Evolutionary conservation across 2,797 vertebrate species (phyloP), one percentile per base, ranked within the genome.

Genomic region (Pagetopsis macropterus): DNA sequence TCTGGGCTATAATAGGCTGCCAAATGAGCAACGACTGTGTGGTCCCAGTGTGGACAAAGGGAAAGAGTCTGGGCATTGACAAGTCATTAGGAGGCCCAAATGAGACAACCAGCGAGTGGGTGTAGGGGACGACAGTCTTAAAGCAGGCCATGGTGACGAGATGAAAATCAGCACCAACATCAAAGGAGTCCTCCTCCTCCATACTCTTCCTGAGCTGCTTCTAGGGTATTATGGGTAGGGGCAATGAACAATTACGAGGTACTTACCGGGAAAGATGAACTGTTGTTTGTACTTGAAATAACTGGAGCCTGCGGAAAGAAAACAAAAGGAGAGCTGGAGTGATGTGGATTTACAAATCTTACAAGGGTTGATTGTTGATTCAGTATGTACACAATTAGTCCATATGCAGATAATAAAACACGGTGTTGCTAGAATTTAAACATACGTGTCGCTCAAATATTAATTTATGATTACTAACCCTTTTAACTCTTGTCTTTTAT

Each of bases 251-350:
- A 76, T 85, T 46, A 0, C 52, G 33, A 75, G 37, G 37, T 33
- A 84, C 95, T 94, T 85, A 98, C 98, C 98, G 87, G 98, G 98
- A 87, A 99, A 99, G 92, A 99, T 98, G 94, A 99, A 99, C 92
- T 99, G 98, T 78, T 98, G 98, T 89, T 99, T 99, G 94, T 97
- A 99, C 89, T 99, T 99, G 94, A 98, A 99, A 90, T 99, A 98
- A 93, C 98, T 98, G 88, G 98, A 96, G 41, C 97, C 98, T 99
- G 91, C 76, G 37, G 86, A 93, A 65, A 88, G 70, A 90, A 37
- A 69, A 87, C 46, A 84, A 48, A 88, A 79, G 31, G 37, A 80
- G 52, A 87, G 48, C 55, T 45, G 9, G 54, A 72, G 63, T 60
- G 27, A 63, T 50, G 63, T 40, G 44, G 49, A 64, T 51, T 58